Percentiles rank a stretch among this genome's conserved stretches.
phyloP scores from a whole-genome alignment of 2,797 vertebrate species.

The Tarsius wallacei region DNA sequence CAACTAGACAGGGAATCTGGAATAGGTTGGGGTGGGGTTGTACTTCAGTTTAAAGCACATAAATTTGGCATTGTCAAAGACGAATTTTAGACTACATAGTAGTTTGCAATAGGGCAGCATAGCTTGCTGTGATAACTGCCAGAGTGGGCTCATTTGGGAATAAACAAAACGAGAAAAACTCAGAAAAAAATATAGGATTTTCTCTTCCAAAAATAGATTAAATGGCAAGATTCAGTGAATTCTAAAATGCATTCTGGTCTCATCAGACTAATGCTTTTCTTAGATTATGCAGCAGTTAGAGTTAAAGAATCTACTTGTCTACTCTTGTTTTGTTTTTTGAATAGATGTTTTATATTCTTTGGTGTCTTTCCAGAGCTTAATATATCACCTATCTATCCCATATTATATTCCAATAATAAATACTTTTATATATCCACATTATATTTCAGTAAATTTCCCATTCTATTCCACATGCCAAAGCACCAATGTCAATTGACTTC shows the following conservation, averaged over 20 bases:
- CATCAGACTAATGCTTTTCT: neutral
- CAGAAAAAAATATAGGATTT: neutral
- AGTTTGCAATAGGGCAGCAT: neutral
- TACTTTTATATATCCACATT: neutral
- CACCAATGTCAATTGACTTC: neutral
- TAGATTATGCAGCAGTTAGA: neutral
- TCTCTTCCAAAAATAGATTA: neutral
- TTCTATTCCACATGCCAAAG: neutral
- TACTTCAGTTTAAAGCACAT: neutral
- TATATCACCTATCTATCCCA: neutral
- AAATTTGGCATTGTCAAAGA: neutral
- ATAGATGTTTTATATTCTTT: neutral
- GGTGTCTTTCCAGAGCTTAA: neutral
- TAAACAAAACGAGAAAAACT: neutral
- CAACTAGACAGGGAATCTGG: neutral
- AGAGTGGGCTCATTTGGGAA: neutral
- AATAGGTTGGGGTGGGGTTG: rapidly evolving
- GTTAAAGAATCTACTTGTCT: neutral
- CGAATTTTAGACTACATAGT: neutral
- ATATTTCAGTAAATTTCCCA: neutral
- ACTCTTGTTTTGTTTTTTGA: neutral
- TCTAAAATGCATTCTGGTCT: neutral
- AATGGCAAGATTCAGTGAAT: neutral
- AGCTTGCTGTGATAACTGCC: neutral
- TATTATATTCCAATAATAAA: neutral